These are phyloP conservation scores for Achlya flavicornis DNA, from an alignment of 2,888 invertebrate species.

Conservation along the genomic window DNA sequence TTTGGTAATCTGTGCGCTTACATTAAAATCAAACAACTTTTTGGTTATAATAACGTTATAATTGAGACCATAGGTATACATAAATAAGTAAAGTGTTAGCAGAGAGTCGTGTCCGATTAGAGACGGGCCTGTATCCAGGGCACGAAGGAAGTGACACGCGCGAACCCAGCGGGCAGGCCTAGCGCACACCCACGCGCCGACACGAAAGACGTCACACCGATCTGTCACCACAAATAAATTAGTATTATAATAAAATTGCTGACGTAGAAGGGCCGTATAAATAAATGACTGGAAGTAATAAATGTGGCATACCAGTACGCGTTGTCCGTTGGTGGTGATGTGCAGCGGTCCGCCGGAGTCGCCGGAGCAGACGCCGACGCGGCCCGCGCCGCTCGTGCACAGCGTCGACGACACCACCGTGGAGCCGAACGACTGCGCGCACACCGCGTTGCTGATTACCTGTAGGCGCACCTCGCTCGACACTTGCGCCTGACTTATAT, in stretches of 20 bases:
- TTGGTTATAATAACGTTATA: conserved; percentile 17
- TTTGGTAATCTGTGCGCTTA: too few species aligned
- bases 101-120: conserved; percentile 12
- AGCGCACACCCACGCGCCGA: conserved; percentile 33
- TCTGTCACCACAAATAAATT: conserved; percentile 20
- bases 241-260: too few species aligned
- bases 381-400: conserved; percentile 34
- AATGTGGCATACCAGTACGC: conserved; percentile 9
- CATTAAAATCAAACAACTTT: background rate
- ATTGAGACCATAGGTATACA: conserved; percentile 16
- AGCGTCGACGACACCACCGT: conserved; percentile 21
- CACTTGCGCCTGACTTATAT: conserved; percentile 34
- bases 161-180: conserved; percentile 35
- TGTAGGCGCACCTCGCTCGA: conserved; percentile 60
- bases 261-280: too few species aligned
- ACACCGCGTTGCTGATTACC: conserved; percentile 37
- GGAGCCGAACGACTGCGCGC: conserved; percentile 17
- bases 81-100: background rate
- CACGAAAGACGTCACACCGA: conserved; percentile 36
- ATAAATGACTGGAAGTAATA: too few species aligned
- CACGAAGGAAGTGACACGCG: conserved; percentile 37
- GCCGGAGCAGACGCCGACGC: conserved; percentile 31
- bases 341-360: conserved; percentile 40
- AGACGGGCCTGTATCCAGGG: conserved; percentile 36
- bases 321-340: conserved; percentile 14